These are phyloP conservation scores for Globia sparganii DNA, from an alignment of 2,888 invertebrate genomes.

Conservation along the genomic window DNA sequence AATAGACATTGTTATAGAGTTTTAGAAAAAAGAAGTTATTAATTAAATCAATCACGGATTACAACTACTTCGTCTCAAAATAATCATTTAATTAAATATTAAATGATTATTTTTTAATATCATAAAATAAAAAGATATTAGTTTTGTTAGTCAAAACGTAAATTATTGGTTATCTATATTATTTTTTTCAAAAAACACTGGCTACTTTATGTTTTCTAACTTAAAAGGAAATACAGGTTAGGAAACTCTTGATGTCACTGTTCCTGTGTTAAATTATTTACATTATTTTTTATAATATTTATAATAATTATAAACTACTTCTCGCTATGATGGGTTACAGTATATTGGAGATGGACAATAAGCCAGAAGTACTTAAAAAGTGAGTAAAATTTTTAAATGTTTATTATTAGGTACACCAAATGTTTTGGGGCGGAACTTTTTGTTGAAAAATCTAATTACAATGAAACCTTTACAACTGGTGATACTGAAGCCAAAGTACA, in stretches of 20 bases:
- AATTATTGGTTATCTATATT: too few species aligned
- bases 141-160: not conserved
- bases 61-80: not conserved
- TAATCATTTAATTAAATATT: not conserved
- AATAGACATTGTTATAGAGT: not conserved
- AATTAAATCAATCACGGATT: not conserved
- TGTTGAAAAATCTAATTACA: not conserved
- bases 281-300: constrained; percentile 53
- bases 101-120: too few species aligned
- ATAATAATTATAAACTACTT: constrained; percentile 50
- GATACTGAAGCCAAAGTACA: not conserved
- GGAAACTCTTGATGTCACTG: constrained; percentile 42
- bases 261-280: constrained; percentile 35
- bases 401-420: not conserved
- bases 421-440: too few species aligned
- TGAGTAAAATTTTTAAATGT: constrained; percentile 66
- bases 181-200: constrained; percentile 17
- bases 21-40: constrained; percentile 10
- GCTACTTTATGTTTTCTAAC: constrained; percentile 11
- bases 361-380: constrained; percentile 75
- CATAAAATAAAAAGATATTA: not conserved
- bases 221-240: not conserved
- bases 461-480: not conserved
- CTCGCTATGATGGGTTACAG: constrained; percentile 72
- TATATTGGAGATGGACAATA: constrained; percentile 74